Conservation (phyloP, 2,888 invertebrate species). For the Leucophora obtusa region DNA sequence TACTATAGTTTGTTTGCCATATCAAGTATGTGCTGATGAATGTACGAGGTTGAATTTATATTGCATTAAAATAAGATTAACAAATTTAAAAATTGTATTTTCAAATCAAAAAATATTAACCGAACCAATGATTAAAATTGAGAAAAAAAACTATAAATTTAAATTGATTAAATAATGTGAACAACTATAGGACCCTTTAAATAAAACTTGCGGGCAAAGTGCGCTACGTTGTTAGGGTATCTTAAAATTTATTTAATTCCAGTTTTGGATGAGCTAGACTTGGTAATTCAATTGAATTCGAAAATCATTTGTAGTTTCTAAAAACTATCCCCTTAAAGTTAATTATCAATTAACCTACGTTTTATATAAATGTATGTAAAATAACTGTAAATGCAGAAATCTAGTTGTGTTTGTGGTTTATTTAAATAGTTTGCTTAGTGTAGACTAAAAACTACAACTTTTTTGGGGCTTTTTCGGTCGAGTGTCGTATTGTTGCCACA, state of each 20-base stretch:
- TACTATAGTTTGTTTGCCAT: constrained; percentile 6
- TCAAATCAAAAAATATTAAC: too few relatives aligned
- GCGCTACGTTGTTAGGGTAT: too few relatives aligned
- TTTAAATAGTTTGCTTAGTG: constrained; percentile 45
- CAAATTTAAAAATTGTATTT: too few relatives aligned
- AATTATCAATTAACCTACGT: constrained; percentile 10
- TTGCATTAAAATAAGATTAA: not conserved
- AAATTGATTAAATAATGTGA: too few relatives aligned
- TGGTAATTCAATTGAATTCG: too few relatives aligned
- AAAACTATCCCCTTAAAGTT: not conserved
- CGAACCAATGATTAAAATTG: too few relatives aligned
- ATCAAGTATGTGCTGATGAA: not conserved
- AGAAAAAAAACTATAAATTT: too few relatives aligned
- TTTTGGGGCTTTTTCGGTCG: constrained; percentile 16
- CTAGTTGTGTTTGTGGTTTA: constrained; percentile 58
- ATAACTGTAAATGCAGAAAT: constrained; percentile 48
- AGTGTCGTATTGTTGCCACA: constrained; percentile 22
- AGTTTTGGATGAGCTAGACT: too few relatives aligned
- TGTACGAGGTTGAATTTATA: not conserved
- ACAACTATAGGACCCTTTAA: too few relatives aligned
- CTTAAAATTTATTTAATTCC: too few relatives aligned
- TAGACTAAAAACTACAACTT: constrained; percentile 29
- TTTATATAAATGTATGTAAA: not conserved
- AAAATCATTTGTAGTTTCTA: too few relatives aligned
- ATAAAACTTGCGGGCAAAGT: too few relatives aligned